phyloP scores from a whole-genome alignment of 2,797 vertebrate species.

The Mustela erminea region DNA sequence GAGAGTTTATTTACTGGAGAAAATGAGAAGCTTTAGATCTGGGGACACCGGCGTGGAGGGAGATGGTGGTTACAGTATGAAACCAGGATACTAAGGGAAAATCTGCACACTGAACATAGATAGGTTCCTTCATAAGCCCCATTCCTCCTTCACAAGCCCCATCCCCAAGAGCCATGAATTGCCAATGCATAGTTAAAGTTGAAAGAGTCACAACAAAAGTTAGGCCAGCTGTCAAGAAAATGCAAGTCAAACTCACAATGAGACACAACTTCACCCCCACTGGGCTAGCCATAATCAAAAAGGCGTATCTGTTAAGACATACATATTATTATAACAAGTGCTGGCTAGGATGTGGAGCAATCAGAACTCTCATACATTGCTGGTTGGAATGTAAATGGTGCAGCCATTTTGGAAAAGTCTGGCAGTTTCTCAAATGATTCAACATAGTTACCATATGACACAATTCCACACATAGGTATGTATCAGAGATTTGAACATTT shows the following conservation, averaged over 20 bases:
- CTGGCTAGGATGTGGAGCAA: not conserved
- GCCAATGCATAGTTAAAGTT: not conserved
- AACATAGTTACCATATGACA: not conserved
- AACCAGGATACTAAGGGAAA: conserved; percentile 13
- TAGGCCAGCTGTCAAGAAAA: conserved; percentile 54
- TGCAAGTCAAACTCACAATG: conserved; percentile 46
- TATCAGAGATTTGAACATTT: conserved; percentile 42
- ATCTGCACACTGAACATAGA: not conserved
- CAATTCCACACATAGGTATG: not conserved
- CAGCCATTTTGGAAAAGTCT: too few species aligned
- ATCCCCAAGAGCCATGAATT: not conserved
- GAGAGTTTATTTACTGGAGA: not conserved
- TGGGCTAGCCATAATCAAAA: conserved; percentile 29
- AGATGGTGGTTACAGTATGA: not conserved
- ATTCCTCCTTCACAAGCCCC: not conserved
- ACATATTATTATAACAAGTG: conserved; percentile 15
- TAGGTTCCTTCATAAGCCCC: not conserved
- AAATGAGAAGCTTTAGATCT: conserved; percentile 30
- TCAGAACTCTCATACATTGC: not conserved
- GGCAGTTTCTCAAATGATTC: too few species aligned
- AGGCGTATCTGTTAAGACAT: not conserved
- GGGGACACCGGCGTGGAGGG: not conserved
- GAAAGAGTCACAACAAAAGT: conserved; percentile 24
- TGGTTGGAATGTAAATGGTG: not conserved
- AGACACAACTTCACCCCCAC: conserved; percentile 15